A percentile compares a stretch with the other conserved stretches of the same genome.
Conservation (phyloP, 2,797 vertebrate genomes). For the Acestrorhynchus altus region DNA sequence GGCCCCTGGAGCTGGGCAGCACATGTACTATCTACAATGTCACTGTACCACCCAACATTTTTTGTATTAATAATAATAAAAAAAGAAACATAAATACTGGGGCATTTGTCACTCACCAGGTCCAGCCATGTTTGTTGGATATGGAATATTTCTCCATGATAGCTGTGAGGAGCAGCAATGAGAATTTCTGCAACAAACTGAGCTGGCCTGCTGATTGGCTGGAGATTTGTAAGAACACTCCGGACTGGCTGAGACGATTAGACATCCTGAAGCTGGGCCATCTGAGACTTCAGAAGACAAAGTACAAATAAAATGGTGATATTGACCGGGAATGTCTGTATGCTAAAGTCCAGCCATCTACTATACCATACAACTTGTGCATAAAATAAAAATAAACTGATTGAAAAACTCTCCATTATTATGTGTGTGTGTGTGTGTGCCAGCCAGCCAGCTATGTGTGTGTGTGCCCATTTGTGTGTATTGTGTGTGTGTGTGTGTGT, state of each 20-base stretch:
- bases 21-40: no score
- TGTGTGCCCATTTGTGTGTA: no score
- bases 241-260: conserved; percentile 84
- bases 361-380: no score
- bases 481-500: no score
- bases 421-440: no score
- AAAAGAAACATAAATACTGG: not conserved
- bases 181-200: conserved; percentile 94
- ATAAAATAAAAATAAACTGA: no score
- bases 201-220: conserved; percentile 93
- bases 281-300: conserved; percentile 78
- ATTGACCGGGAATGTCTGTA: not conserved
- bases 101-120: conserved; percentile 82
- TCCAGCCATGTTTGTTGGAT: conserved; percentile 98
- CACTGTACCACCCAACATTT: no score
- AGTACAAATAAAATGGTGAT: not conserved
- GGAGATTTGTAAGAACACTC: conserved; percentile 89
- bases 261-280: conserved; percentile 97
- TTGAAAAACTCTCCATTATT: no score
- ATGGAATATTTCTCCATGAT: conserved; percentile 97
- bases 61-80: no score
- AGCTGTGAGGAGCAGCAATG: conserved; percentile 92
- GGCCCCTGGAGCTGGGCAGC: no score
- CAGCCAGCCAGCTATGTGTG: no score
- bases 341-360: no score